Conservation (phyloP, 2,113 vertebrate genomes). For the Urocynchramus pylzowi region DNA sequence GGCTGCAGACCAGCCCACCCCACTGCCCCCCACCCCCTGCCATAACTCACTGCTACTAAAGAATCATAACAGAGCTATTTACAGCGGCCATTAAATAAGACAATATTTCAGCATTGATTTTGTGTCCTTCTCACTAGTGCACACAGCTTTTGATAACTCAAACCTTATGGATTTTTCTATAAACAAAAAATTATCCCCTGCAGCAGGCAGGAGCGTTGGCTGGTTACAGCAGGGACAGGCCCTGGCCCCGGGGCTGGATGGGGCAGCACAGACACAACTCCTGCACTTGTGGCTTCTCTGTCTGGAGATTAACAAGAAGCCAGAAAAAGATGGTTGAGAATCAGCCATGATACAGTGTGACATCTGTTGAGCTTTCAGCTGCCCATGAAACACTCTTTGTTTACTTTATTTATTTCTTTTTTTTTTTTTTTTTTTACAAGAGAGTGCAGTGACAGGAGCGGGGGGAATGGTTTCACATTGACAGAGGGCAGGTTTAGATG, state of each 20-base stretch:
- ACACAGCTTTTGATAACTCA: slow-evolving; percentile 86
- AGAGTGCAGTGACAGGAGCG: not conserved
- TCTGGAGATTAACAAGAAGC: not conserved
- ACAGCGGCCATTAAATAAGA: slow-evolving; percentile 87
- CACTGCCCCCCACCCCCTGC: not conserved
- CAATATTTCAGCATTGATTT: slow-evolving; percentile 92
- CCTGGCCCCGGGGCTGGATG: not conserved
- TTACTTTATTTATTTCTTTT: not conserved
- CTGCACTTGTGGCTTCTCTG: not conserved
- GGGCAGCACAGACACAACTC: not conserved
- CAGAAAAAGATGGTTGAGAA: not conserved
- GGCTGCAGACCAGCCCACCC: not conserved
- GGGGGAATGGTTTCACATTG: not conserved
- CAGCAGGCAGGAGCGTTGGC: slow-evolving; percentile 53
- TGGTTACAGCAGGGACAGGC: slow-evolving; percentile 42
- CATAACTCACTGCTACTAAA: slow-evolving; percentile 73
- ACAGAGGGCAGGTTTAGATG: not conserved
- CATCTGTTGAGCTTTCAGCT: not conserved
- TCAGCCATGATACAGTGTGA: rapidly evolving
- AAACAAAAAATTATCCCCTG: slow-evolving; percentile 82
- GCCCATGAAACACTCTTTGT: not conserved
- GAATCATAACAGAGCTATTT: slow-evolving; percentile 83
- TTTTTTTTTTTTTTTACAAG: not conserved
- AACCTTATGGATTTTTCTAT: slow-evolving; percentile 90
- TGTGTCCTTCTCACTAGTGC: slow-evolving; percentile 73